Evolutionary conservation across 1,140 invertebrate species (phyloP), one percentile per base, ranked within the genome.

Genomic region (Apis laboriosa): DNA sequence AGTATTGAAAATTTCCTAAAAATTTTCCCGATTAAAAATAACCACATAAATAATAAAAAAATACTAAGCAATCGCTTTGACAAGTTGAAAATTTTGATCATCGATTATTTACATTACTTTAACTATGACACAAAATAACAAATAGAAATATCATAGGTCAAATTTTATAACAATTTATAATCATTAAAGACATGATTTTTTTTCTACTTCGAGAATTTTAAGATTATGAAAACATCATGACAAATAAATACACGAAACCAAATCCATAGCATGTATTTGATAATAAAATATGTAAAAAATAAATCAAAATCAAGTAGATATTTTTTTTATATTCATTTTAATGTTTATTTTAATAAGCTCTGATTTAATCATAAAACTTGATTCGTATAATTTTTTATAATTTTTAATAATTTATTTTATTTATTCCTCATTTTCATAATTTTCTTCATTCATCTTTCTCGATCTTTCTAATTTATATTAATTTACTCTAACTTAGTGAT

Each of bases 331-430:
- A 17, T 56, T 79, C 43, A 61, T 79, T 61, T 71, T 61, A 79
- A 79, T 71, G 61, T 43, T 34, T 56, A 67, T 24, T 51, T 61
- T 60, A 53, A 60, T 13, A 15, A 34, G 66, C 21, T 19, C 21
- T 66, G 43, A 49, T 43, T 24, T 78, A 70, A 78, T 78, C 77
- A 55, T 11, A 34, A 34, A 70, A 51, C 55, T n/a, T 68, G 9
- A 2, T n/a, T 51, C 55, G 55, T 28, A 55, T 24, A 21, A 55
- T 21, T 78, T 56, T 28, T 71, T 21, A 58, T 79, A 79, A 79
- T 72, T 79, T 79, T 55, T 78, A 83, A 86, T 86, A 86, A 86
- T 49, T 80, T 80, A 56, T 61, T 64, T 28, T 75, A 64, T 12
- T 24, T 21, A 13, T 2, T 24, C n/a, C 49, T 13, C 84, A 15